Conservation (phyloP, 1,140 invertebrate species). For the Bombus cullumanus region DNA sequence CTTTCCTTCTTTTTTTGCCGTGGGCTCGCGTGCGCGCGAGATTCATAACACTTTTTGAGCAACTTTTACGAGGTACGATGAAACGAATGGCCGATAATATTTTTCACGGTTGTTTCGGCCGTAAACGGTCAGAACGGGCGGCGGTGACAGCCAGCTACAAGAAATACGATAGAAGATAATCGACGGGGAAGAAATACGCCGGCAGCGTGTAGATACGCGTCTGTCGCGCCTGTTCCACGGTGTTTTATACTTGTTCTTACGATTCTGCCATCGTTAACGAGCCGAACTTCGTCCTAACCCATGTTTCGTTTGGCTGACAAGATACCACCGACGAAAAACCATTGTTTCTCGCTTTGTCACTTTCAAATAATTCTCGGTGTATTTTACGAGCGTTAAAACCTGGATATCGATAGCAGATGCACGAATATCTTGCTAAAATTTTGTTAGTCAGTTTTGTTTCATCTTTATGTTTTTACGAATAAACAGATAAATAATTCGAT, state of each 20-base stretch:
- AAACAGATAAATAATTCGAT: not conserved
- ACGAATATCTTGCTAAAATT: not conserved
- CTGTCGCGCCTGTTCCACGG: not conserved
- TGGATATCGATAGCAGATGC: not conserved
- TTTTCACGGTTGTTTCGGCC: slow-evolving; percentile 54
- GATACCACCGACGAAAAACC: not conserved
- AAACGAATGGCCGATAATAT: slow-evolving; percentile 63
- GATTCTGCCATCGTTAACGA: slow-evolving; percentile 16
- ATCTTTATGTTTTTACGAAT: too few relatives aligned
- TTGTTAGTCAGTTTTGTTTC: not conserved
- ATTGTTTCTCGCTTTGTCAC: not conserved
- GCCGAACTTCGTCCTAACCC: not conserved
- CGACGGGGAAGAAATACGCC: slow-evolving; percentile 44
- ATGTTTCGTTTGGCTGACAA: not conserved
- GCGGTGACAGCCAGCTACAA: not conserved
- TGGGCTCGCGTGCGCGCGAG: not conserved
- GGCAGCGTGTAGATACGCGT: slow-evolving; percentile 4
- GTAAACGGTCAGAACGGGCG: slow-evolving; percentile 35
- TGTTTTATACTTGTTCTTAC: slow-evolving; percentile 27
- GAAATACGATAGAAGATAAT: slow-evolving; percentile 59
- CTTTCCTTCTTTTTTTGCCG: not conserved
- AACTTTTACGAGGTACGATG: slow-evolving; percentile 53
- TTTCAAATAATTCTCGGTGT: not conserved
- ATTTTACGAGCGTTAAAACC: not conserved
- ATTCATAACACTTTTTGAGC: slow-evolving; percentile 56